A percentile compares a stretch with the other conserved stretches of the same genome.
phyloP scores from a whole-genome alignment of 1,140 invertebrate species.

The Himalopsyche phryganea region DNA sequence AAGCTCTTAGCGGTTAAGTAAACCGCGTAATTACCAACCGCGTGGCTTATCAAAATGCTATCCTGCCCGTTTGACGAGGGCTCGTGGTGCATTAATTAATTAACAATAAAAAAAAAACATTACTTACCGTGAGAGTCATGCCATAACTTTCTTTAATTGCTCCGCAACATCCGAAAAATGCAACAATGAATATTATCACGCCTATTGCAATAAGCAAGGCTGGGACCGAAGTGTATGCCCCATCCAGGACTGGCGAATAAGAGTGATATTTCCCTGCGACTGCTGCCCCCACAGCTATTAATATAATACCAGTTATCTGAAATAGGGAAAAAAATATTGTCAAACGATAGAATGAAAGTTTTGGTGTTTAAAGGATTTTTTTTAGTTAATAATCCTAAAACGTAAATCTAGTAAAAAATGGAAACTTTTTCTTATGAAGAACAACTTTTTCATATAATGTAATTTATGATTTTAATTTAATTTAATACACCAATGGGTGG shows the following conservation, averaged over 20 bases:
- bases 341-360: neutral
- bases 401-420: no score
- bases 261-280: slow-evolving; percentile 62
- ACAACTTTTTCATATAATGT: no score
- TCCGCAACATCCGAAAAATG: slow-evolving; percentile 86
- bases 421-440: no score
- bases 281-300: slow-evolving; percentile 63
- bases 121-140: slow-evolving; percentile 69
- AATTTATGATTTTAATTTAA: no score
- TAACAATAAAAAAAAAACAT: no score
- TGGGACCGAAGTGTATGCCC: slow-evolving; percentile 57
- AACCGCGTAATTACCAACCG: no score
- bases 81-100: no score
- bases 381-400: no score
- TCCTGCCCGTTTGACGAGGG: no score
- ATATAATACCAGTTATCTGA: slow-evolving; percentile 68
- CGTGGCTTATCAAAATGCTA: no score
- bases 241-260: slow-evolving; percentile 60
- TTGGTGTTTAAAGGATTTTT: neutral
- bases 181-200: slow-evolving; percentile 72
- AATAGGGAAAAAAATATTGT: slow-evolving; percentile 5
- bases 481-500: no score
- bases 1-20: no score
- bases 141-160: slow-evolving; percentile 78
- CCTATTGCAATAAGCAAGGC: slow-evolving; percentile 77